Conservation (phyloP, 2,113 vertebrate species). For the Oriolus oriolus region DNA sequence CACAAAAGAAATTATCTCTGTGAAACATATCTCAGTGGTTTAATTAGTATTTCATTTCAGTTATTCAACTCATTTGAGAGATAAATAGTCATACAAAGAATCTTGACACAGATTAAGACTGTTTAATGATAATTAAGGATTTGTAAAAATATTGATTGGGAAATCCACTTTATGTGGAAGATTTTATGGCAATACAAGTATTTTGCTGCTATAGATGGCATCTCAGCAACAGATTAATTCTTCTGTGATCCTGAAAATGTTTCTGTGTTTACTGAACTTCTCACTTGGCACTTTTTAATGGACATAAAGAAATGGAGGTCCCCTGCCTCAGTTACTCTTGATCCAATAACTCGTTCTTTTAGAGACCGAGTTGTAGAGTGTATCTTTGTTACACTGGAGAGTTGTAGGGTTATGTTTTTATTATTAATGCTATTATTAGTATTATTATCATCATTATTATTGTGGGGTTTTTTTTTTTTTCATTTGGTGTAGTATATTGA, state of each 20-base stretch:
- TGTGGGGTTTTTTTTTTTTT: not conserved
- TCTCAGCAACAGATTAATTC: not conserved
- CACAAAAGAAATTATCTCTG: not conserved
- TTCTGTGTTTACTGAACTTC: not conserved
- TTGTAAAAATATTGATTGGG: not conserved
- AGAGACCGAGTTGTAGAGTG: rapidly evolving
- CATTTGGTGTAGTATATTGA: no score
- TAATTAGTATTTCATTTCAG: not conserved
- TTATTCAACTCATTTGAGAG: not conserved
- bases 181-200: not conserved
- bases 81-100: not conserved
- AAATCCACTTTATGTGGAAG: not conserved
- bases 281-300: not conserved
- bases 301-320: not conserved
- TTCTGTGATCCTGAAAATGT: not conserved
- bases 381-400: not conserved
- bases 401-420: not conserved
- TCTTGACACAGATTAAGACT: not conserved
- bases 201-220: not conserved
- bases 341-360: not conserved
- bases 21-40: not conserved
- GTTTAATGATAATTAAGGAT: not conserved
- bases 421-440: not conserved
- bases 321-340: not conserved
- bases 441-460: not conserved